Evolutionary conservation across 92 coral and sea anemone species (phyloP), one percentile per base, ranked within the genome.

Genomic region (Actinostola sp.): DNA sequence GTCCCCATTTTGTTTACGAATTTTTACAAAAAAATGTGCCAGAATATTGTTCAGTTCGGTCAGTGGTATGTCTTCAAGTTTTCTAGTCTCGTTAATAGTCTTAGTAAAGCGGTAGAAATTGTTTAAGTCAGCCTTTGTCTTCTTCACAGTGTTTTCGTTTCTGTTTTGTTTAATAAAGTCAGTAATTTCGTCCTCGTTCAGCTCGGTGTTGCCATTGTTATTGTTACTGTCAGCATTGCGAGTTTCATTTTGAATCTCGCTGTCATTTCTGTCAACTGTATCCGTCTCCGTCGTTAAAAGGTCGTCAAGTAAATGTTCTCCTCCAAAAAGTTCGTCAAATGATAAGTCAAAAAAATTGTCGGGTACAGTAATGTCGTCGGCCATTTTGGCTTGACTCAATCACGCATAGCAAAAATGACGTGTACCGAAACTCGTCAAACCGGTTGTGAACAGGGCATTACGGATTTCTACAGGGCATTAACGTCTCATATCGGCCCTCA

Each of bases 1-100:
- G 43, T 76, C 82, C 2, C 74, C 79, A 52, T 70, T 51, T 33
- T 59, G 39, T 36, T 82, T 75, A 19, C 62, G 48, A 13, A 51
- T 45, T 10, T 75, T 76, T 1, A 50, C 30, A 20, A 82, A 62
- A 73, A 81, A 81, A 36, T 53, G 75, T 21, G 67, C 35, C 21
- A 81, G 71, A 17, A 81, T 33, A 4, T 23, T 43, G 67, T 82
- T 53, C 27, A 67, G 73, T 52, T 71, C 71, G 24, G 14, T 45
- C 30, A 50, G 52, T 35, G 59, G 59, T 8, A 20, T 77, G 1
- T 43, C 20, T 0, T 77, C 83, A 13, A 77, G 45, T 39, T 53
- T 55, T 67, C 61, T 66, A 24, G 75, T 53, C 48, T 67, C 75
- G 68, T 67, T 44, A 12, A 67, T 67, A 52, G 83, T 15, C 29